Evolutionary conservation across 2,113 vertebrate genomes (phyloP).

Genomic region (Caretta caretta): DNA sequence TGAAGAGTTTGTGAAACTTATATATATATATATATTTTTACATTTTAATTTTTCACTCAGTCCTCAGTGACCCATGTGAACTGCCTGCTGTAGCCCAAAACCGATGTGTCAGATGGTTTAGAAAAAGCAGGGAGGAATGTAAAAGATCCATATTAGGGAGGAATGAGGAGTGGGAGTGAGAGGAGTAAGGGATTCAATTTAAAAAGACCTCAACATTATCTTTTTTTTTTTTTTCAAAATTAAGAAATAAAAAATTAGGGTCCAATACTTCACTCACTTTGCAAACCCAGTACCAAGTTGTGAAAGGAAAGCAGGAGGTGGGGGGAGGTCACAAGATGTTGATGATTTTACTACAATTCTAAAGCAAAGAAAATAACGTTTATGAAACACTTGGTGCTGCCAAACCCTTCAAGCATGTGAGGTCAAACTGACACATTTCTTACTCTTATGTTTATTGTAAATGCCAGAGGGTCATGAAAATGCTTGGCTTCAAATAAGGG

Average conservation of each 20-base stretch:
- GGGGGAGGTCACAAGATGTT: not conserved
- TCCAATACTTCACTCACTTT: not conserved
- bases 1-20: not conserved
- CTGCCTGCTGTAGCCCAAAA: accelerated
- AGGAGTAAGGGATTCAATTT: not conserved
- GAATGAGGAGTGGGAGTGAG: not conserved
- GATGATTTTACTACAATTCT: accelerated
- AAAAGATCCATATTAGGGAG: not conserved
- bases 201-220: not conserved
- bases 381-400: not conserved
- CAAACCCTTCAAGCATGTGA: accelerated
- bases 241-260: not conserved
- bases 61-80: not conserved
- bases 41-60: not conserved
- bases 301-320: not conserved
- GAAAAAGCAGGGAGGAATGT: not conserved
- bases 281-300: not conserved
- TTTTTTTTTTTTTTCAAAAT: not conserved
- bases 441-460: not conserved
- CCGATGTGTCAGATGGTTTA: not conserved
- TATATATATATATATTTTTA: not conserved
- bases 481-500: not conserved
- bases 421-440: not conserved
- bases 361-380: not conserved
- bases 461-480: not conserved